phyloP scores from a whole-genome alignment of 2,888 invertebrate genomes.

The Pyrrhosoma nymphula region DNA sequence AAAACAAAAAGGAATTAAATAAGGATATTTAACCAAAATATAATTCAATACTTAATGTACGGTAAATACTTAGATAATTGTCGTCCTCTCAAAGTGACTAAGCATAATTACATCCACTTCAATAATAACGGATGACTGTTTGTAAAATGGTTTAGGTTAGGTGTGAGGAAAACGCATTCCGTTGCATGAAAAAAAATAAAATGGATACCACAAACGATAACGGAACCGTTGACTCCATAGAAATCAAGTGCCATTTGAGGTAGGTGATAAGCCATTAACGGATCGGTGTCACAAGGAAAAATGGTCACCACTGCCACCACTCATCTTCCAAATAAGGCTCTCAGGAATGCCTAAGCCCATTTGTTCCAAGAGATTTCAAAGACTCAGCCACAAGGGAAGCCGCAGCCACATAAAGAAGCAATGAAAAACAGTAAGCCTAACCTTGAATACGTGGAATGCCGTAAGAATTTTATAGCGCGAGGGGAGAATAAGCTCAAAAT shows the following conservation, averaged over 20 bases:
- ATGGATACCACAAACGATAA: background rate
- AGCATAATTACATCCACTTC: background rate
- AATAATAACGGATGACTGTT: background rate
- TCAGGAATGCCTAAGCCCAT: background rate
- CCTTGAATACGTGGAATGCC: background rate
- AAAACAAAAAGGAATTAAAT: too few species aligned
- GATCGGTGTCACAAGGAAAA: conserved; percentile 4
- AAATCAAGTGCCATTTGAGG: background rate
- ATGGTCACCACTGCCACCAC: background rate
- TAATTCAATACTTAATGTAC: too few species aligned
- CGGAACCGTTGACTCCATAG: background rate
- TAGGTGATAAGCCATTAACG: conserved; percentile 17
- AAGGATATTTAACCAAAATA: too few species aligned
- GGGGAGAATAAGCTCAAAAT: background rate
- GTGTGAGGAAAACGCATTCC: background rate
- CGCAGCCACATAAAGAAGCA: background rate
- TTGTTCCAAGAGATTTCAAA: background rate
- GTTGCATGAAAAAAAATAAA: background rate
- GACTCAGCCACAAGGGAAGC: background rate
- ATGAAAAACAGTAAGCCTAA: background rate
- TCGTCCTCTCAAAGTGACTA: background rate
- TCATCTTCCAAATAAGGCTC: background rate
- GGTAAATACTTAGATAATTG: too few species aligned
- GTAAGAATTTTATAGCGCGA: background rate
- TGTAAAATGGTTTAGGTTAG: background rate